Evolutionary conservation across 1,140 invertebrate species (phyloP).

Genomic region (Teleogryllus occipitalis): DNA sequence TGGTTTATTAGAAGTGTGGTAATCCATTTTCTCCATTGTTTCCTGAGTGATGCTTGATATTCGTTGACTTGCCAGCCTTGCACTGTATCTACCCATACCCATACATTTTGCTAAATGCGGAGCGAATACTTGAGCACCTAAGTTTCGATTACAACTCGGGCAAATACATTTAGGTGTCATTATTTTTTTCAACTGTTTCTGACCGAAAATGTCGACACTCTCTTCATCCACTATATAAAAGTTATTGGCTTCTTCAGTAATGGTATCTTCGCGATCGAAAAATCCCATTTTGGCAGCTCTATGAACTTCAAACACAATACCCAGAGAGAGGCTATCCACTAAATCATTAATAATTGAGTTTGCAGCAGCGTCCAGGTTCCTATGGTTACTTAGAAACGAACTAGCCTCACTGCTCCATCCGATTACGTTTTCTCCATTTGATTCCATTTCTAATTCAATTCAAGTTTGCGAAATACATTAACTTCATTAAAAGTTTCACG

Average conservation of each 20-base stretch:
- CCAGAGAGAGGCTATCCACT: slow-evolving; percentile 65
- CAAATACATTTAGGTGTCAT: slow-evolving; percentile 64
- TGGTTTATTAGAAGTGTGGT: slow-evolving; percentile 26
- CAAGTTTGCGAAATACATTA: no score
- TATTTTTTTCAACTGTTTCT: slow-evolving; percentile 71
- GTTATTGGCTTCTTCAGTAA: slow-evolving; percentile 51
- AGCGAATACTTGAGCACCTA: slow-evolving; percentile 76
- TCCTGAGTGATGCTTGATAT: slow-evolving; percentile 63
- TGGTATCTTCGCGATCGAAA: slow-evolving; percentile 56
- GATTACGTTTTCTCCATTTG: not conserved
- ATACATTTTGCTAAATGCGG: slow-evolving; percentile 88
- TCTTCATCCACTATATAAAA: slow-evolving; percentile 61
- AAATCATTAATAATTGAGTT: slow-evolving; percentile 61
- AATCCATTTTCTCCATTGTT: slow-evolving; percentile 62
- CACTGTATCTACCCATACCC: slow-evolving; percentile 85
- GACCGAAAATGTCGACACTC: slow-evolving; percentile 77
- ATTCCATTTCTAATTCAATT: no score
- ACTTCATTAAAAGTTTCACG: no score
- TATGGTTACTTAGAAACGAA: slow-evolving; percentile 43
- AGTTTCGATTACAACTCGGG: slow-evolving; percentile 75
- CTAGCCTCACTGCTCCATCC: slow-evolving; percentile 38
- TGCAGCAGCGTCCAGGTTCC: slow-evolving; percentile 44
- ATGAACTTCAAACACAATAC: slow-evolving; percentile 73
- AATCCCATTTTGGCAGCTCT: slow-evolving; percentile 66
- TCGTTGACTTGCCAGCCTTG: slow-evolving; percentile 72